phyloP scores from a whole-genome alignment of 1,140 invertebrate species.

The Bilobella aurantiaca region DNA sequence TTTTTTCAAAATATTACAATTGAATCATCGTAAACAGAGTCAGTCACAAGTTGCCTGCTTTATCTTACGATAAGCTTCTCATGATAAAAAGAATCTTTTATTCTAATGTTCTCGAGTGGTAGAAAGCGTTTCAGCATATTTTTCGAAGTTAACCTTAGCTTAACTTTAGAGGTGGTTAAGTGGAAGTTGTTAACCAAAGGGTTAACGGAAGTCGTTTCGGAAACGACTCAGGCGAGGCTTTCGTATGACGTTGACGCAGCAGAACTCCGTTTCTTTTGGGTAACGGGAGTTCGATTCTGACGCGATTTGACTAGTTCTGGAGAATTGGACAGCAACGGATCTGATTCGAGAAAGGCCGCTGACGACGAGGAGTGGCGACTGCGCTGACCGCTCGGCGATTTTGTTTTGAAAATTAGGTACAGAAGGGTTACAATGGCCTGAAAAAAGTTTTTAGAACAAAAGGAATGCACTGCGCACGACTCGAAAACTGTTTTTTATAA shows the following conservation, averaged over 20 bases:
- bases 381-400: neutral
- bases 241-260: neutral
- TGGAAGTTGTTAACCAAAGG: neutral
- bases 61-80: too few relatives aligned
- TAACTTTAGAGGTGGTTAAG: too few relatives aligned
- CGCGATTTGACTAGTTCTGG: neutral
- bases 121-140: too few relatives aligned
- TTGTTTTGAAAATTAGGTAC: neutral
- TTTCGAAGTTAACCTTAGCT: too few relatives aligned
- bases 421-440: neutral
- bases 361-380: constrained; percentile 1
- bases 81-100: too few relatives aligned
- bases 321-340: neutral
- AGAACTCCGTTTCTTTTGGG: neutral
- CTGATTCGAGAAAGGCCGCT: neutral
- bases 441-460: neutral
- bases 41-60: too few relatives aligned
- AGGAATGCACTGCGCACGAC: neutral
- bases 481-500: neutral
- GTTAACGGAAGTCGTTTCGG: neutral
- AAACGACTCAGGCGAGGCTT: neutral
- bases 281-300: neutral
- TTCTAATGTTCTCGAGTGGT: too few relatives aligned
- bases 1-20: too few relatives aligned
- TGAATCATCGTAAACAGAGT: too few relatives aligned